Conservation (phyloP, 1,140 invertebrate species). For the Tenebrio molitor region DNA sequence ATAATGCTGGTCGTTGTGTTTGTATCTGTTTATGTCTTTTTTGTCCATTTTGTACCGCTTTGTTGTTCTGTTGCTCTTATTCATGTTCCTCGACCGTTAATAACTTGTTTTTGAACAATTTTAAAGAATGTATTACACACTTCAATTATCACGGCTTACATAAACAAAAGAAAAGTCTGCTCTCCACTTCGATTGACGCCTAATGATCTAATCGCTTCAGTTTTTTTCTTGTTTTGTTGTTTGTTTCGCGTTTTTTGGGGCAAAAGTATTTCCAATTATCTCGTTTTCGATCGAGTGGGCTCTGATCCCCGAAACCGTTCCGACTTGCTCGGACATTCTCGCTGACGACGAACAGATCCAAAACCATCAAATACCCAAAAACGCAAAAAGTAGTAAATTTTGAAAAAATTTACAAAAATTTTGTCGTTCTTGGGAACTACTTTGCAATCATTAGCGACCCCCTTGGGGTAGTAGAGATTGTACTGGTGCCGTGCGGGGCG, state of each 20-base stretch:
- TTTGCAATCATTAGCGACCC: no score
- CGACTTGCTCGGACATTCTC: no score
- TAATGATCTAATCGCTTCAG: background rate
- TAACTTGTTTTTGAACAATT: conserved; percentile 20
- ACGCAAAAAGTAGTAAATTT: no score
- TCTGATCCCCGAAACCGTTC: no score
- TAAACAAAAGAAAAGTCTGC: conserved; percentile 14
- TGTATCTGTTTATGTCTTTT: background rate
- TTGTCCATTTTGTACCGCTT: background rate
- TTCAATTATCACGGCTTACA: conserved; percentile 14
- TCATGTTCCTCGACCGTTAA: background rate
- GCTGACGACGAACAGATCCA: no score
- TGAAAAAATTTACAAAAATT: no score
- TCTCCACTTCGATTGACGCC: background rate
- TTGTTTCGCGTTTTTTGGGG: background rate
- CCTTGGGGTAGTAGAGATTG: no score
- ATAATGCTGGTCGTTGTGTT: background rate
- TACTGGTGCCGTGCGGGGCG: no score
- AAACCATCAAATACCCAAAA: no score
- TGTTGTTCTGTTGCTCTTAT: no score
- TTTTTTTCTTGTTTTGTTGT: conserved; percentile 1
- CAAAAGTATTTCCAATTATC: background rate
- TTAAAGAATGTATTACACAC: conserved; percentile 26
- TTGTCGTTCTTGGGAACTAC: no score
- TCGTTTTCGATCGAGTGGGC: no score